These are phyloP conservation scores for Lottia gigantea DNA, from an alignment of 2,888 invertebrate species.

Conservation along the genomic window DNA sequence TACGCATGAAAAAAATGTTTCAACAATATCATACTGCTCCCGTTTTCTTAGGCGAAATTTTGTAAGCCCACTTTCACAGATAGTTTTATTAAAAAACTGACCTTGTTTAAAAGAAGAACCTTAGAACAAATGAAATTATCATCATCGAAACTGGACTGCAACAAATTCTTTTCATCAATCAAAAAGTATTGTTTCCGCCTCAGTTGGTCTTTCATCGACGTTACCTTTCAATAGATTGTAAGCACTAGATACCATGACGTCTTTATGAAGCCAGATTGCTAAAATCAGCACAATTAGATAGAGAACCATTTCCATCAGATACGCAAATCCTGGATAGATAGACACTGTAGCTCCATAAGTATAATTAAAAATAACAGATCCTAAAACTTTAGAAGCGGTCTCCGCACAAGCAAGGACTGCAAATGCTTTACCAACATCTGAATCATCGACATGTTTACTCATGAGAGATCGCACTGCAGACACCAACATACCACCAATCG, in stretches of 20 bases:
- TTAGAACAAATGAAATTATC: too few species aligned
- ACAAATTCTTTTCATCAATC: not conserved
- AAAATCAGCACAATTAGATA: slow-evolving; percentile 44
- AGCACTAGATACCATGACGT: slow-evolving; percentile 37
- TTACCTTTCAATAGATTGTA: slow-evolving; percentile 42
- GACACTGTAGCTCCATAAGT: slow-evolving; percentile 60
- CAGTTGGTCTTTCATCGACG: slow-evolving; percentile 26
- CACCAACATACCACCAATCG: slow-evolving; percentile 55
- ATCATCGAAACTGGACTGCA: too few species aligned
- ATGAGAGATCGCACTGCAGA: slow-evolving; percentile 60
- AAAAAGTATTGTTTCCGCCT: slow-evolving; percentile 29
- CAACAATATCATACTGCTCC: too few species aligned
- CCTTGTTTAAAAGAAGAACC: too few species aligned
- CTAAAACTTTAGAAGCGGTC: slow-evolving; percentile 60
- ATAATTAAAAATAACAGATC: slow-evolving; percentile 58
- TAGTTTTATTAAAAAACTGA: too few species aligned
- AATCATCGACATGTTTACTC: slow-evolving; percentile 61
- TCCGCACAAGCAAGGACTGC: slow-evolving; percentile 63
- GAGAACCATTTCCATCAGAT: slow-evolving; percentile 52
- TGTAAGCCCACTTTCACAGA: too few species aligned
- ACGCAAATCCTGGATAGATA: slow-evolving; percentile 60
- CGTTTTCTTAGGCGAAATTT: too few species aligned
- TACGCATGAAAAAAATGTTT: too few species aligned
- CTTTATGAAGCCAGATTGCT: slow-evolving; percentile 38
- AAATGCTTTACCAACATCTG: slow-evolving; percentile 65